These are phyloP conservation scores for Desoria tigrina DNA, from an alignment of 2,888 invertebrate genomes.

Conservation along the genomic window DNA sequence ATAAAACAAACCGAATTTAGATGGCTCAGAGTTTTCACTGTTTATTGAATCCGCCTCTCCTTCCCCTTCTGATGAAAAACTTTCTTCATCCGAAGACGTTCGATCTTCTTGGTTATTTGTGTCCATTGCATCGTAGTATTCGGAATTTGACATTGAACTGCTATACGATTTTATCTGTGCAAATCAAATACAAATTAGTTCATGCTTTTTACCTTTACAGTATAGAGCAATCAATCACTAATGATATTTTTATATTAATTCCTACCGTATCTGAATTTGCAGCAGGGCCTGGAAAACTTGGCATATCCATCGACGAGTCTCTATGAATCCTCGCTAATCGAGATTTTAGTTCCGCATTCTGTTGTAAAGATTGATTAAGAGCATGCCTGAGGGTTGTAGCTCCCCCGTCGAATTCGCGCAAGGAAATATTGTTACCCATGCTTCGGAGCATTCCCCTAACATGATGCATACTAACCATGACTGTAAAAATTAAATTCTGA, in stretches of 20 bases:
- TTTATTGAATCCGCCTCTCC: conserved; percentile 53
- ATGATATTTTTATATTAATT: not conserved
- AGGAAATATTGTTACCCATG: conserved; percentile 42
- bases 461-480: conserved; percentile 49
- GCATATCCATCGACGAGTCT: conserved; percentile 59
- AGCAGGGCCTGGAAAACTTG: conserved; percentile 59
- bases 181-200: too few relatives aligned
- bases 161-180: conserved; percentile 61
- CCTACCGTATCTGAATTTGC: conserved; percentile 54
- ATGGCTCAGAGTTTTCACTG: conserved; percentile 52
- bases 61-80: conserved; percentile 54
- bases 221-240: not conserved
- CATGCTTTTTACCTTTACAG: conserved; percentile 13
- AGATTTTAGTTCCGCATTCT: conserved; percentile 70
- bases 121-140: conserved; percentile 81
- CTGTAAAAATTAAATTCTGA: conserved; percentile 26
- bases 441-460: conserved; percentile 49
- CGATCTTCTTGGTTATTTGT: conserved; percentile 54
- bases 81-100: conserved; percentile 53
- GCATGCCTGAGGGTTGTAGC: conserved; percentile 63
- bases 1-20: conserved; percentile 53
- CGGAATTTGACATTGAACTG: conserved; percentile 73
- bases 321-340: conserved; percentile 57
- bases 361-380: conserved; percentile 69
- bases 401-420: conserved; percentile 50